phyloP scores from a whole-genome alignment of 2,888 invertebrate species.

The Catocala fraxini region DNA sequence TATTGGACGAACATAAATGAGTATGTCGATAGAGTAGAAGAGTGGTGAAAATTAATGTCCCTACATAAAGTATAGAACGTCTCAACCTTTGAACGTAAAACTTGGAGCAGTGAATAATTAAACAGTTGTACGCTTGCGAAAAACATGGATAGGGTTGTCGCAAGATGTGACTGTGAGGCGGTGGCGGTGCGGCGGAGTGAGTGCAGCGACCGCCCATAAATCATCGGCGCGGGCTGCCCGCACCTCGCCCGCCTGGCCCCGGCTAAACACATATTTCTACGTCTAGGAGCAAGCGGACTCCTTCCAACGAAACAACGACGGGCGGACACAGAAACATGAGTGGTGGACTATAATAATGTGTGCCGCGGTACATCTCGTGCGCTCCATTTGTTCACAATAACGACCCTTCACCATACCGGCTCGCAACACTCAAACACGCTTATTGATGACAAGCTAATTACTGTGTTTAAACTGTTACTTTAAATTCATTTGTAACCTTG shows the following conservation, averaged over 20 bases:
- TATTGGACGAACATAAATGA: conserved; percentile 34
- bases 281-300: conserved; percentile 56
- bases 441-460: conserved; percentile 26
- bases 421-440: conserved; percentile 1
- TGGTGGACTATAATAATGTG: conserved; percentile 40
- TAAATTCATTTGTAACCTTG: background rate
- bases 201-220: conserved; percentile 59
- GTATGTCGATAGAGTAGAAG: background rate
- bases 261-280: conserved; percentile 67
- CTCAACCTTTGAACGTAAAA: conserved; percentile 20
- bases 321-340: conserved; percentile 58
- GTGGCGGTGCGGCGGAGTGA: conserved; percentile 16
- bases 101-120: conserved; percentile 33
- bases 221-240: conserved; percentile 54
- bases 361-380: conserved; percentile 32
- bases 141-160: conserved; percentile 40
- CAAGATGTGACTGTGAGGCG: conserved; percentile 36
- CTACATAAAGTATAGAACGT: conserved; percentile 14
- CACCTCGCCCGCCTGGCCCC: conserved; percentile 30
- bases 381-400: conserved; percentile 1
- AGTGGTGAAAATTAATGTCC: conserved; percentile 19
- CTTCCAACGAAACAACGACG: conserved; percentile 57
- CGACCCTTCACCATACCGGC: background rate
- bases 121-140: conserved; percentile 31
- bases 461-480: conserved; percentile 16